Percentiles rank a stretch among this genome's conserved stretches.
Conservation (phyloP, 2,888 invertebrate species). For the Acrobasis repandana region DNA sequence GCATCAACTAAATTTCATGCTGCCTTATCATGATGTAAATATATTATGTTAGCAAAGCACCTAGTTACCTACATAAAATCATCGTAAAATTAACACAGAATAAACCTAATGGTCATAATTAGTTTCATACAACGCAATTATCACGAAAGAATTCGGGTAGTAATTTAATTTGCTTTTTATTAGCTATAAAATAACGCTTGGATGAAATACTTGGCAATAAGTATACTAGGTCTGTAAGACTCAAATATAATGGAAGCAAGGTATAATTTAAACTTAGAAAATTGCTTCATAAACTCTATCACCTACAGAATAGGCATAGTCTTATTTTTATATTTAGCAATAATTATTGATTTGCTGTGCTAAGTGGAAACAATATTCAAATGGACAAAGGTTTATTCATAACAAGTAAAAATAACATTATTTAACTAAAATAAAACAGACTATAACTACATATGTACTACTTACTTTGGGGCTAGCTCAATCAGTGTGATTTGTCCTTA, state of each 20-base stretch:
- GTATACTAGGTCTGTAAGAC: neutral
- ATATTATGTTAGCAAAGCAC: conserved; percentile 4
- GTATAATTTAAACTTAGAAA: too few species aligned
- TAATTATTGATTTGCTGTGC: too few species aligned
- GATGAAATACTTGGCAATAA: neutral
- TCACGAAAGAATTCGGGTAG: conserved; percentile 10
- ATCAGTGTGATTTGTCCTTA: too few species aligned
- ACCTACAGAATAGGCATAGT: too few species aligned
- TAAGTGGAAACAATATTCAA: too few species aligned
- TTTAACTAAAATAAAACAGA: too few species aligned
- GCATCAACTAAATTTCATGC: conserved; percentile 3
- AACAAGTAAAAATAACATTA: too few species aligned
- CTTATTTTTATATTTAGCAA: too few species aligned
- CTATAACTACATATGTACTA: too few species aligned
- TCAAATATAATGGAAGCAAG: neutral
- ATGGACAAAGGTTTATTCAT: too few species aligned
- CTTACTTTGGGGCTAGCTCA: too few species aligned
- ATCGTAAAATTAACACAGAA: conserved; percentile 1
- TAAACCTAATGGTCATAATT: conserved; percentile 1
- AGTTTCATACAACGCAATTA: conserved; percentile 9
- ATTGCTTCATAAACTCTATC: too few species aligned
- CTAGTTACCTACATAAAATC: conserved; percentile 17
- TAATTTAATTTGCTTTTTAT: conserved; percentile 4
- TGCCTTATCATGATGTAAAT: conserved; percentile 16
- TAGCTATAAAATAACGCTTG: neutral